A percentile compares a stretch with the other conserved stretches of the same genome.
These are phyloP conservation scores for Parazoanthus atlanticus DNA, from an alignment of 92 coral and sea anemone genomes.

Conservation along the genomic window DNA sequence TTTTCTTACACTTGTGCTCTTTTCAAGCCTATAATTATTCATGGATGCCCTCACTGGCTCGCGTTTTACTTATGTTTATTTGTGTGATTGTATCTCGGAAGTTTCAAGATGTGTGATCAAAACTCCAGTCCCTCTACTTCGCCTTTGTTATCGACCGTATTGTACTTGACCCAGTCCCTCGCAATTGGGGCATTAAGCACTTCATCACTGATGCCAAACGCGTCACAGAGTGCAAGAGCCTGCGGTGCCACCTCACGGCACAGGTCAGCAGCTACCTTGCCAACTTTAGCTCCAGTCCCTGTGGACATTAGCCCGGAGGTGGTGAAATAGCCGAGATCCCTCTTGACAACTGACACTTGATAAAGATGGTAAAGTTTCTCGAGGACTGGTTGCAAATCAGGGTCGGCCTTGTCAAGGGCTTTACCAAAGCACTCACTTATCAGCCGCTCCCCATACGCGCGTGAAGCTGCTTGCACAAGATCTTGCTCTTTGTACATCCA, in stretches of 20 bases:
- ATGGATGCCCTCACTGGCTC: too few relatives aligned
- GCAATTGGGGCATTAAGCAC: slow-evolving; percentile 87
- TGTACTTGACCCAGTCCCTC: slow-evolving; percentile 86
- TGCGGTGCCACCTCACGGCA: slow-evolving; percentile 80
- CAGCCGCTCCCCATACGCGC: slow-evolving; percentile 81
- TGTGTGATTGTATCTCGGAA: background rate
- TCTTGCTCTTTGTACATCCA: slow-evolving; percentile 84
- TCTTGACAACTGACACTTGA: slow-evolving; percentile 62
- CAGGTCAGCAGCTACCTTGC: slow-evolving; percentile 73
- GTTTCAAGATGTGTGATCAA: slow-evolving; percentile 25
- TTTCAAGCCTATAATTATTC: too few relatives aligned
- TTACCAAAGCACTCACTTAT: slow-evolving; percentile 71
- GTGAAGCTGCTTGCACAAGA: slow-evolving; percentile 82
- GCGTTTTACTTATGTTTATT: too few relatives aligned
- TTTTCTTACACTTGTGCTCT: too few relatives aligned
- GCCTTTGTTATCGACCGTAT: slow-evolving; percentile 75
- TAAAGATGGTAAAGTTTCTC: slow-evolving; percentile 73
- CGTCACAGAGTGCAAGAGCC: slow-evolving; percentile 83
- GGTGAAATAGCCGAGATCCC: slow-evolving; percentile 70
- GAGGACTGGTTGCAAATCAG: slow-evolving; percentile 63
- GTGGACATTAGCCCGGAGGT: slow-evolving; percentile 68
- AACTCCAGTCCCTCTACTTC: slow-evolving; percentile 59
- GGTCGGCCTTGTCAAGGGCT: slow-evolving; percentile 64
- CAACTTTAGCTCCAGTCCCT: slow-evolving; percentile 67
- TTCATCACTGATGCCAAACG: slow-evolving; percentile 75